Percentiles rank a stretch among this genome's conserved stretches.
phyloP scores from a whole-genome alignment of 1,140 invertebrate genomes.

The Drosophila watanabei region DNA sequence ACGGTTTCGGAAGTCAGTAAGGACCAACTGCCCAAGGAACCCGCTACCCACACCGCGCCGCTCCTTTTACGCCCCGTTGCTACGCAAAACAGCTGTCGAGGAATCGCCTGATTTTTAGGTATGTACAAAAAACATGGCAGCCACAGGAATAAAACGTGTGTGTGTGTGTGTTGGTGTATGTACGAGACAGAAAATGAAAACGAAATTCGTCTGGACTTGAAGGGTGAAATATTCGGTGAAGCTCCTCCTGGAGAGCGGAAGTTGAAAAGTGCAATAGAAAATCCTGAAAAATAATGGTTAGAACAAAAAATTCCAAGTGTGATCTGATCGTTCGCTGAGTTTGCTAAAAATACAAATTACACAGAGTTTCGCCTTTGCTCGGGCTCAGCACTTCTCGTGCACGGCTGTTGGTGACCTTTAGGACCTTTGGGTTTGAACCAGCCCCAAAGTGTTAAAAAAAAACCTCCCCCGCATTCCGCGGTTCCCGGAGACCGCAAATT shows the following conservation, averaged over 20 bases:
- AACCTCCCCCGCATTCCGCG: slow-evolving; percentile 5
- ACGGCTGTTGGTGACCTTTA: slow-evolving; percentile 55
- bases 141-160: slow-evolving; percentile 26
- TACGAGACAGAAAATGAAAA: slow-evolving; percentile 16
- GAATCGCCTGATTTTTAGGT: slow-evolving; percentile 82
- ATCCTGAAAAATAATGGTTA: slow-evolving; percentile 5
- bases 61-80: slow-evolving; percentile 23
- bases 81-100: slow-evolving; percentile 74
- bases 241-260: not conserved
- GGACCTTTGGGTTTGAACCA: slow-evolving; percentile 25
- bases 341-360: slow-evolving; percentile 50
- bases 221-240: not conserved
- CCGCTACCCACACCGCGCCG: slow-evolving; percentile 7
- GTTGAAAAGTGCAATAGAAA: slow-evolving; percentile 17
- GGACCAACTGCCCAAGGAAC: slow-evolving; percentile 71
- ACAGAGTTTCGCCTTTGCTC: slow-evolving; percentile 27
- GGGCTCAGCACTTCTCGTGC: slow-evolving; percentile 14
- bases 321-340: slow-evolving; percentile 16
- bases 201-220: slow-evolving; percentile 21
- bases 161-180: slow-evolving; percentile 6
- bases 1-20: slow-evolving; percentile 61
- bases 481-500: slow-evolving; percentile 24
- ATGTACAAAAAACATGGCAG: slow-evolving; percentile 63
- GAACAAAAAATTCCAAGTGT: slow-evolving; percentile 1
- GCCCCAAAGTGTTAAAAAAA: slow-evolving; percentile 21